Evolutionary conservation across 2,797 vertebrate species (phyloP), one percentile per base, ranked within the genome.

Genomic region (Cichlasoma orientale): DNA sequence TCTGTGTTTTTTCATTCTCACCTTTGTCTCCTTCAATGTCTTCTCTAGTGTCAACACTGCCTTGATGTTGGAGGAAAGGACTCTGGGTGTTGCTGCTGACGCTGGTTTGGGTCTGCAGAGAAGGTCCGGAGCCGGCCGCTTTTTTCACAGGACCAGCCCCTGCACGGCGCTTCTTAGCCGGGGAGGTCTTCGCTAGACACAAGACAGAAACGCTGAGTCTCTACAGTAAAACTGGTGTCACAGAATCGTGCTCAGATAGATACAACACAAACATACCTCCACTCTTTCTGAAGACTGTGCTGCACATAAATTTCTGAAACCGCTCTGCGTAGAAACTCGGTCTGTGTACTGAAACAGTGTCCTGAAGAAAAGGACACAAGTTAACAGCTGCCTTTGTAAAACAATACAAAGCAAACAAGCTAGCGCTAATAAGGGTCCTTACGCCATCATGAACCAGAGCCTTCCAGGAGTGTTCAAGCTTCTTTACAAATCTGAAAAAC

Each of bases 401-500:
- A 53, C 12, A 47, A 0, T n/a, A 12, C 19, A 36, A 75, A 33
- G 5, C 29, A n/a, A 25, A 41, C 8, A 72, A 44, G 61, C 10
- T 29, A 1, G 44, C 27, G 13, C 31, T 14, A 31, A 58, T 21
- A 53, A 68, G 19, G n/a, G 13, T 7, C 12, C 95, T 95, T 88
- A 99, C 98, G 94, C 98, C 98, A 7, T 99, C 98, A 0, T 99
- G 97, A 21, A 99, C 96, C 18, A 99, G 91, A 2, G 98, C 95
- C 85, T 99, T 99, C 98, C 98, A 99, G 0, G 98, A 98, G 87
- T 99, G 98, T 84, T 99, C 98, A 82, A 99, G 91, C 90, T 95
- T 99, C 95, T 99, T 99, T 16, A 95, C 95, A 4, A 99, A 95
- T 88, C 98, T 99, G 90, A 72, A 91, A 89, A 23, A 89, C 12